Conservation (phyloP, 2,113 vertebrate species). For the Eidolon helvum region DNA sequence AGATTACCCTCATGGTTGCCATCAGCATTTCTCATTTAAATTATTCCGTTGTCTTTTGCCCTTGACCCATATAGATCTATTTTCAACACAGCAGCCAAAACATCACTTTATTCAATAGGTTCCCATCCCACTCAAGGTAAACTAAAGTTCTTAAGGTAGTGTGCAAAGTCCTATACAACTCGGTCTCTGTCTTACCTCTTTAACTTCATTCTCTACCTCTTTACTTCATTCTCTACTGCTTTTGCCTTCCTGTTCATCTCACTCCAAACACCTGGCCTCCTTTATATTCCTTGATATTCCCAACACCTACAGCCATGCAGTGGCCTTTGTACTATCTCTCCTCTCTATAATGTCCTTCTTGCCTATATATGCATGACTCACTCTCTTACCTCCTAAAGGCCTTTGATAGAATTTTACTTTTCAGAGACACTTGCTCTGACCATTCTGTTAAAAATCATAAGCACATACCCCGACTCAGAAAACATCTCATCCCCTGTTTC, state of each 20-base stretch:
- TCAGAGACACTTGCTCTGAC: not conserved
- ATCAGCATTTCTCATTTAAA: not conserved
- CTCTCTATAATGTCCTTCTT: not conserved
- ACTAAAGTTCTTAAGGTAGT: not conserved
- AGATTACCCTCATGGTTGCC: not conserved
- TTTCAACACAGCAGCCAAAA: not conserved
- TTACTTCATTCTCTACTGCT: not conserved
- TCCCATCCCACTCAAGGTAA: not conserved
- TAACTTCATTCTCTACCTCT: not conserved
- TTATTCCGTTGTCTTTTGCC: not conserved
- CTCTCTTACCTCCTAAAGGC: not conserved
- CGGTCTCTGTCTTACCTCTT: not conserved
- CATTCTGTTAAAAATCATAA: not conserved
- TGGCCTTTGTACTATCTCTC: not conserved
- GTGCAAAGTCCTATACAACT: not conserved
- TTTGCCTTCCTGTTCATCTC: not conserved
- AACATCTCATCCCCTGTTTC: not conserved
- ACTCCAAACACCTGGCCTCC: not conserved
- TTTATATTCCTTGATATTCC: not conserved
- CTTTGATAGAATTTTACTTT: not conserved
- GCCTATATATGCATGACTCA: not conserved
- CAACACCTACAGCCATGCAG: not conserved
- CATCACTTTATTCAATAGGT: not conserved
- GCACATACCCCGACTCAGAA: fast-evolving
- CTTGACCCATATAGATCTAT: not conserved